phyloP scores from a whole-genome alignment of 2,888 invertebrate genomes.

The Stenichneumon culpator region DNA sequence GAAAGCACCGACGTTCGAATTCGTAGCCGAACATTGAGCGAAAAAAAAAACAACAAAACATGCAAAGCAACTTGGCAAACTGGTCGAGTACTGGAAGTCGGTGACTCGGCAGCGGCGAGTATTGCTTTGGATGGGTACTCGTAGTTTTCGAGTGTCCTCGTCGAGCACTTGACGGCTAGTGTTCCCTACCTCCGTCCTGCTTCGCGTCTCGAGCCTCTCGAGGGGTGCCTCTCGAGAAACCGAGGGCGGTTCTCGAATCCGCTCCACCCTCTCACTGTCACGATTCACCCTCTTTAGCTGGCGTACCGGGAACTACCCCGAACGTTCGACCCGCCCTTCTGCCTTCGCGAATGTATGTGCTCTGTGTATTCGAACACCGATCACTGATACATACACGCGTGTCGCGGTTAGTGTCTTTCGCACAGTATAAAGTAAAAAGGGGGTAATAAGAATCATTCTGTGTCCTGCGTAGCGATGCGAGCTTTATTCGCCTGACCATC shows the following conservation, averaged over 20 bases:
- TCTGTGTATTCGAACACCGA: neutral
- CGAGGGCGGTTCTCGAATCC: slow-evolving; percentile 77
- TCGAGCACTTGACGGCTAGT: slow-evolving; percentile 85
- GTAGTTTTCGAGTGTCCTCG: slow-evolving; percentile 83
- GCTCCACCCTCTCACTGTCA: slow-evolving; percentile 64
- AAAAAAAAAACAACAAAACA: neutral
- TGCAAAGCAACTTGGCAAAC: slow-evolving; percentile 43
- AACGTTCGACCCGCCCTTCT: slow-evolving; percentile 68
- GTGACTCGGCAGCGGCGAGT: slow-evolving; percentile 66
- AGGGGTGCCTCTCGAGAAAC: slow-evolving; percentile 69
- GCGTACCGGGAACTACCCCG: slow-evolving; percentile 68
- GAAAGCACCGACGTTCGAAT: neutral
- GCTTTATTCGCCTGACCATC: neutral
- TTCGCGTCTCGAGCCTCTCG: slow-evolving; percentile 78
- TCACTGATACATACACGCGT: neutral
- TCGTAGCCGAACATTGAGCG: neutral
- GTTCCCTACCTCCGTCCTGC: slow-evolving; percentile 81
- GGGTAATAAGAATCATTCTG: neutral
- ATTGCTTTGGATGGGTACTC: slow-evolving; percentile 72
- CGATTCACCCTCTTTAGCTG: slow-evolving; percentile 59
- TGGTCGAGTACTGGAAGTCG: slow-evolving; percentile 33
- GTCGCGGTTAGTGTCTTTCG: neutral
- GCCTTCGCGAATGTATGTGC: neutral
- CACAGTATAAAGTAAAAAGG: neutral
- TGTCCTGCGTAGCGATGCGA: neutral